Evolutionary conservation across 2,888 invertebrate species (phyloP), one percentile per base, ranked within the genome.

Genomic region (Heliconius hortense): DNA sequence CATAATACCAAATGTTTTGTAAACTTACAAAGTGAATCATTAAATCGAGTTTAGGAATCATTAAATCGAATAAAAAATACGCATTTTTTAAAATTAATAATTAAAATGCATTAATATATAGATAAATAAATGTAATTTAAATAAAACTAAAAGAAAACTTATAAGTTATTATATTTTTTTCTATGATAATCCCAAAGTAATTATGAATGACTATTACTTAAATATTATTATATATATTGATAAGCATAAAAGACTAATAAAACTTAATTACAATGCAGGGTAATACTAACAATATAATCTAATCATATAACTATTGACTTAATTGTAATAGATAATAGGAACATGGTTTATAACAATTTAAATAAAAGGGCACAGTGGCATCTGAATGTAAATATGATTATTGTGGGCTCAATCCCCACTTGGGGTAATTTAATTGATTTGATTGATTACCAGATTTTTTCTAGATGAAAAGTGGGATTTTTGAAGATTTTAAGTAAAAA

Each of bases 221-320:
- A 31, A n/a, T n/a, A n/a, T n/a, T n/a, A n/a, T n/a, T n/a, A n/a
- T n/a, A n/a, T n/a, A n/a, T n/a, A n/a, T 18, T 28, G 53, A 31
- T 26, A 21, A 53, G 48, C 2, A 68, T 28, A 21, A 68, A n/a
- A 53, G 28, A n/a, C n/a, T 15, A 31, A 69, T 56, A n/a, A 69
- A 56, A n/a, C 21, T 24, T 31, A 21, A 68, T n/a, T 69, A 56
- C 56, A 24, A 56, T 35, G 26, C 60, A n/a, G 15, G 15, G 53
- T 35, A 69, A 56, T 31, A 8, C 56, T 56, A 35, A n/a, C 56
- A 24, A 35, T 56, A 56, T 24, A 69, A 69, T 69, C 31, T 69
- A 31, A 69, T 69, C 56, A 69, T 0, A 56, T 48, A 63, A 68
- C 21, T 28, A 43, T 53, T 69, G n/a, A 35, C 69, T 69, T 69